These are phyloP conservation scores for Sylvilagus bachmani DNA, from an alignment of 2,113 vertebrate species.

Conservation along the genomic window DNA sequence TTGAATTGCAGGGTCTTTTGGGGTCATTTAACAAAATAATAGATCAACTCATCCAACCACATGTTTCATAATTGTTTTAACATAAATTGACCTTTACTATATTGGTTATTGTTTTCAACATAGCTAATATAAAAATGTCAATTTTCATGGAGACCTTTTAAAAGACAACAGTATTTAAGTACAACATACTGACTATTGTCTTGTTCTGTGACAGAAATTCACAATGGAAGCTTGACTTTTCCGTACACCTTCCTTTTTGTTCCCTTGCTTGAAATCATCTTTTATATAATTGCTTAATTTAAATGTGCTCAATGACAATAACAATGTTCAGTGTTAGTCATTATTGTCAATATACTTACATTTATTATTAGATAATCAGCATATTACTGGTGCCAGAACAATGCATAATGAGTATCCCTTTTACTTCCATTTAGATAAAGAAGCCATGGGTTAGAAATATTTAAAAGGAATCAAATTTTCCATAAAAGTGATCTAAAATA, in stretches of 20 bases:
- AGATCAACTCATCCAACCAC: background rate
- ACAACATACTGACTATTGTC: background rate
- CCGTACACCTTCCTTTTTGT: background rate
- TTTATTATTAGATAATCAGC: background rate
- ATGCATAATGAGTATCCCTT: background rate
- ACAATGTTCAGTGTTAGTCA: background rate
- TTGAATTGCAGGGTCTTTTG: background rate
- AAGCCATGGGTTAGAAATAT: background rate
- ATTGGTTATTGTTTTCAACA: background rate
- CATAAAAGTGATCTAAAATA: background rate
- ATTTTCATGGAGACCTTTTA: background rate
- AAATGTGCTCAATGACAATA: background rate
- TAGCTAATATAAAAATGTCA: background rate
- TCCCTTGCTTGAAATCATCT: background rate
- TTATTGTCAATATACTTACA: background rate
- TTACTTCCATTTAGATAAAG: background rate
- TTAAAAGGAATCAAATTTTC: background rate
- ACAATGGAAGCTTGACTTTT: background rate
- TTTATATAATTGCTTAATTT: background rate
- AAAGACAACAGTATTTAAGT: background rate
- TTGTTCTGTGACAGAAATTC: background rate
- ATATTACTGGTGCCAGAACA: background rate
- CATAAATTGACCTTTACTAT: background rate
- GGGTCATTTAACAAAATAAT: background rate
- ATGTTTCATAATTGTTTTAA: background rate